These are phyloP conservation scores for Cladorhizidae sp. DNA, from an alignment of 37 sponge, comb jelly and placozoan genomes.

Conservation along the genomic window DNA sequence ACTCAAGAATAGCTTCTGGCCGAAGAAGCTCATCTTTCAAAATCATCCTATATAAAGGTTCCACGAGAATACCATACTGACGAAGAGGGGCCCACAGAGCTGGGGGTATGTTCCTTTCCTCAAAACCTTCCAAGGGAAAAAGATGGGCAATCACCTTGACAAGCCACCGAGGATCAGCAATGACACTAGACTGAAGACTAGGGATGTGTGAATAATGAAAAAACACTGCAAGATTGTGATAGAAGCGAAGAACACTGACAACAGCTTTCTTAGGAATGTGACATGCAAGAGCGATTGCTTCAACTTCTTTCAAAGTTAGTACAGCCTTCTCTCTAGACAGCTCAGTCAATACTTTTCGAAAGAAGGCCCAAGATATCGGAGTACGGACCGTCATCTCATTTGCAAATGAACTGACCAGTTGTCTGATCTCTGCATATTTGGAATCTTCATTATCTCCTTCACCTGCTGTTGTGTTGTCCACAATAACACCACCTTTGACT, in stretches of 20 bases:
- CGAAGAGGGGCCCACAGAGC: constrained; percentile 5
- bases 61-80: constrained; percentile 41
- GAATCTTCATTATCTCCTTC: constrained; percentile 37
- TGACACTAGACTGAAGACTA: constrained; percentile 10
- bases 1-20: constrained; percentile 28
- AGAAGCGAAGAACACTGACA: constrained; percentile 50
- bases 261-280: constrained; percentile 17
- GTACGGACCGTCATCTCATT: neutral
- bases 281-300: constrained; percentile 16
- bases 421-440: neutral
- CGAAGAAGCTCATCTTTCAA: constrained; percentile 11
- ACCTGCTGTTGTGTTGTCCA: constrained; percentile 67
- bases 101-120: neutral
- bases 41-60: constrained; percentile 33
- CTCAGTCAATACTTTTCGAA: constrained; percentile 44
- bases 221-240: constrained; percentile 61
- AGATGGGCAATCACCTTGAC: constrained; percentile 32
- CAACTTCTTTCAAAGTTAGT: constrained; percentile 2
- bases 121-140: constrained; percentile 22
- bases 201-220: constrained; percentile 36
- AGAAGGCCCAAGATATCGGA: constrained; percentile 54
- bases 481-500: constrained; percentile 13
- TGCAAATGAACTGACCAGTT: constrained; percentile 28
- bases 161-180: constrained; percentile 56
- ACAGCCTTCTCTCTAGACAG: constrained; percentile 17